phyloP scores from a whole-genome alignment of 2,113 vertebrate genomes.

The Calcarius ornatus region DNA sequence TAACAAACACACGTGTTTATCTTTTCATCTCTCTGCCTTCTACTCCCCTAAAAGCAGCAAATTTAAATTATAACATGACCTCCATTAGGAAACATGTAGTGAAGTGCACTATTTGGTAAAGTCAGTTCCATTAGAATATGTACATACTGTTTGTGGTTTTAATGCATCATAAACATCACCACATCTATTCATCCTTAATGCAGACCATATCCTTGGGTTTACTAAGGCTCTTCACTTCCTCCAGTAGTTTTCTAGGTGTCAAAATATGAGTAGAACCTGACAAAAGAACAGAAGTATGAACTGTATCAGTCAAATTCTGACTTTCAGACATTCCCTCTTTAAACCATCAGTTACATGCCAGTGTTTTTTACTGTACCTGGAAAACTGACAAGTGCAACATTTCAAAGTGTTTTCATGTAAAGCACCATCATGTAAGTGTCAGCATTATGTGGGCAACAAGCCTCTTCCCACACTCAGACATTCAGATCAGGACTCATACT shows the following conservation, averaged over 20 bases:
- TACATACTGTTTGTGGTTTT: conserved; percentile 50
- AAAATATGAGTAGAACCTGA: conserved; percentile 93
- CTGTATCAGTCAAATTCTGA: neutral
- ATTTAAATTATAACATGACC: conserved; percentile 45
- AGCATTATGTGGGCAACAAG: neutral
- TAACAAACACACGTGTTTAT: neutral
- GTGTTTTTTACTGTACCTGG: neutral
- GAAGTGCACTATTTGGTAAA: conserved; percentile 16
- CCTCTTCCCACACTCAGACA: neutral
- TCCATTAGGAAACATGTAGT: neutral
- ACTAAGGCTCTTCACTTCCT: conserved; percentile 90
- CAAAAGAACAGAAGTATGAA: neutral
- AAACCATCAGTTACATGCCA: neutral
- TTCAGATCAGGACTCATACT: neutral
- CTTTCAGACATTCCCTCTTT: neutral
- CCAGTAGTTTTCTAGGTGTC: conserved; percentile 86
- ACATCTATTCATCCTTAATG: conserved; percentile 77
- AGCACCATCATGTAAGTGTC: neutral
- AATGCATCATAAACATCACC: neutral
- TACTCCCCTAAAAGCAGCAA: conserved; percentile 30
- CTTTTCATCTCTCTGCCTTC: neutral
- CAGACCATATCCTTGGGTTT: conserved; percentile 83
- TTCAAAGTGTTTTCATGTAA: neutral
- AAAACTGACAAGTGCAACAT: neutral
- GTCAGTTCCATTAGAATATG: conserved; percentile 28